These are phyloP conservation scores for Sylvietta virens DNA, from an alignment of 2,113 vertebrate genomes.

Conservation along the genomic window DNA sequence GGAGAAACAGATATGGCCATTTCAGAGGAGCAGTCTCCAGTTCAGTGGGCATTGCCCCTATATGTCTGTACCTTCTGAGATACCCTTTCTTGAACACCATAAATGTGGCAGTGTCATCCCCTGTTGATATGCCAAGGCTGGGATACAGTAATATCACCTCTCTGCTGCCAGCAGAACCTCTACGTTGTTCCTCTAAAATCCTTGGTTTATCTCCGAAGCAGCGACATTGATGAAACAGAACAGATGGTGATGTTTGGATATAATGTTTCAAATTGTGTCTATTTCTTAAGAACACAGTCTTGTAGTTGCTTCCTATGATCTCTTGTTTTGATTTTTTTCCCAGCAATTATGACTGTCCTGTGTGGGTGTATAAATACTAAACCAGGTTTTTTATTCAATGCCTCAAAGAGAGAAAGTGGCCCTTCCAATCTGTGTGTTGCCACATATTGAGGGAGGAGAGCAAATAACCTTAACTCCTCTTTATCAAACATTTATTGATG, in stretches of 20 bases:
- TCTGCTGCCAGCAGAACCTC: background rate
- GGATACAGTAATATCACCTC: background rate
- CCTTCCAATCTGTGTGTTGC: background rate
- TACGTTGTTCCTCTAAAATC: background rate
- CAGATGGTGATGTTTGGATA: background rate
- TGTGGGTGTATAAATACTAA: background rate
- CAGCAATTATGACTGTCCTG: background rate
- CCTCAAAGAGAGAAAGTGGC: background rate
- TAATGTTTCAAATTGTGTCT: background rate
- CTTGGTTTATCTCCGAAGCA: background rate
- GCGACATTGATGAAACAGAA: background rate
- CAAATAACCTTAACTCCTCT: background rate
- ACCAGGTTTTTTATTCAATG: background rate
- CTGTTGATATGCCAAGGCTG: background rate
- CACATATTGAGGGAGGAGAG: background rate
- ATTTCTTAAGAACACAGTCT: background rate
- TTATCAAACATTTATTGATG: background rate
- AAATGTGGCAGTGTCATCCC: background rate
- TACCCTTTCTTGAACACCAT: background rate
- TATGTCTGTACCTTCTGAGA: background rate
- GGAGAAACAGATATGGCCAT: rapidly evolving
- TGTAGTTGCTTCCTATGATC: background rate
- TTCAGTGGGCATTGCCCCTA: rapidly evolving
- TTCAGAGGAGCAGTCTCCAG: background rate
- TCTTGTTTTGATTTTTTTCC: background rate